These are phyloP conservation scores for Oscheius sp. DNA, from an alignment of 2,888 invertebrate genomes.

Conservation along the genomic window DNA sequence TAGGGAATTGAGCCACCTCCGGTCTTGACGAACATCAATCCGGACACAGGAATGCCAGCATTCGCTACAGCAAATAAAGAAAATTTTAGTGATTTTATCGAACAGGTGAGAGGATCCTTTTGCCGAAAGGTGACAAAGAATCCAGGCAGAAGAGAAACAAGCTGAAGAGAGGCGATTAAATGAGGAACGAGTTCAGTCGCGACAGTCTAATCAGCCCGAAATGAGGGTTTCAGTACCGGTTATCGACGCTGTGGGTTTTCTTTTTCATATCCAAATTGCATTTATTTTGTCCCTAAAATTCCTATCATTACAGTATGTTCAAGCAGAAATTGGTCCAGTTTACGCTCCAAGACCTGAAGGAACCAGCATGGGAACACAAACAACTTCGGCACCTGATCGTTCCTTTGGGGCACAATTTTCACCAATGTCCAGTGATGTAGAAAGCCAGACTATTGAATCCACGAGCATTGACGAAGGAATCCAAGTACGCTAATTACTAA, in stretches of 20 bases:
- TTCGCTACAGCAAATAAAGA: conserved; percentile 51
- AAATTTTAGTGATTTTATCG: conserved; percentile 54
- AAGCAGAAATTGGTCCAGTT: not conserved
- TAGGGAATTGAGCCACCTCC: conserved; percentile 57
- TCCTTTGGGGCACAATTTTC: conserved; percentile 15
- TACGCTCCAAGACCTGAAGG: conserved; percentile 13
- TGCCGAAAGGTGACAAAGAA: not conserved
- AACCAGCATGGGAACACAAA: conserved; percentile 13
- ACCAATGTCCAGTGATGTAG: not conserved
- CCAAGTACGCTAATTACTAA: not conserved
- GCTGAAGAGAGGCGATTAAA: conserved; percentile 18
- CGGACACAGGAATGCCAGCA: conserved; percentile 62
- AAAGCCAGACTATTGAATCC: conserved; percentile 5
- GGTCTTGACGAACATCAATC: conserved; percentile 64
- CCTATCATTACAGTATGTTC: not conserved
- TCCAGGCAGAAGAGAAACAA: conserved; percentile 32
- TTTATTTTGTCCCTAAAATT: not conserved
- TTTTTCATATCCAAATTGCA: no score
- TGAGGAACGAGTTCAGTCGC: conserved; percentile 16
- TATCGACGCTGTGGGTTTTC: not conserved
- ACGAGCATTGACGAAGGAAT: conserved; percentile 11
- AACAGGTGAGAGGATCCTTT: no score
- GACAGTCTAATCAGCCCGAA: conserved; percentile 6
- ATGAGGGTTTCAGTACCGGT: not conserved
- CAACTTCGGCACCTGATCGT: not conserved